phyloP scores from a whole-genome alignment of 2,888 invertebrate species.

The Oscheius sp. region DNA sequence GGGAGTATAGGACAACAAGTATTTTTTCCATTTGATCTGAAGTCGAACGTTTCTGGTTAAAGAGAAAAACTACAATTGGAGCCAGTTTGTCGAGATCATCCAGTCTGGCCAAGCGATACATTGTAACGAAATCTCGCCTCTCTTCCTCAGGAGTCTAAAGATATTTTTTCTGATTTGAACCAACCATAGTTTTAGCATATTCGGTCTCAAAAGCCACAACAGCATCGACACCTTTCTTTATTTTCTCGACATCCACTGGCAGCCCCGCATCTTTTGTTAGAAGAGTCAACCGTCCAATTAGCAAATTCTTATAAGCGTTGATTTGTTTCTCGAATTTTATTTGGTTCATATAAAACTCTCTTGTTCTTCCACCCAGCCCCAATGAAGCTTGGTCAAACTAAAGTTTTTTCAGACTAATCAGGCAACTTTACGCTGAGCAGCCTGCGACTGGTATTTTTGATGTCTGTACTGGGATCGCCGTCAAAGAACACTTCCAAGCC shows the following conservation, averaged over 20 bases:
- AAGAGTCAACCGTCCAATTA: slow-evolving; percentile 46
- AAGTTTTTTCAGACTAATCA: slow-evolving; percentile 45
- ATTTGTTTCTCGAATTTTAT: slow-evolving; percentile 66
- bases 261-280: slow-evolving; percentile 61
- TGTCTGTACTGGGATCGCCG: background rate
- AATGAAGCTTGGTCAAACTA: slow-evolving; percentile 68
- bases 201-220: slow-evolving; percentile 61
- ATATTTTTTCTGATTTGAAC: slow-evolving; percentile 62
- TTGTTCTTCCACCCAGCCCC: slow-evolving; percentile 52
- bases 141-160: slow-evolving; percentile 63
- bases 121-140: slow-evolving; percentile 53
- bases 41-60: background rate
- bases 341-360: slow-evolving; percentile 67
- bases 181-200: slow-evolving; percentile 62
- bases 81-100: slow-evolving; percentile 58
- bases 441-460: background rate
- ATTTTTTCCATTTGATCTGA: slow-evolving; percentile 68
- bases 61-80: slow-evolving; percentile 34
- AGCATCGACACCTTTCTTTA: slow-evolving; percentile 60
- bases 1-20: slow-evolving; percentile 64
- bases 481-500: background rate
- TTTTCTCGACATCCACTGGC: slow-evolving; percentile 44
- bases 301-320: slow-evolving; percentile 62
- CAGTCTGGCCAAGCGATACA: slow-evolving; percentile 63
- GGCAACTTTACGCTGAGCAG: too few relatives aligned